Conservation (phyloP, 1,140 invertebrate species). For the Drosophila ambigua region DNA sequence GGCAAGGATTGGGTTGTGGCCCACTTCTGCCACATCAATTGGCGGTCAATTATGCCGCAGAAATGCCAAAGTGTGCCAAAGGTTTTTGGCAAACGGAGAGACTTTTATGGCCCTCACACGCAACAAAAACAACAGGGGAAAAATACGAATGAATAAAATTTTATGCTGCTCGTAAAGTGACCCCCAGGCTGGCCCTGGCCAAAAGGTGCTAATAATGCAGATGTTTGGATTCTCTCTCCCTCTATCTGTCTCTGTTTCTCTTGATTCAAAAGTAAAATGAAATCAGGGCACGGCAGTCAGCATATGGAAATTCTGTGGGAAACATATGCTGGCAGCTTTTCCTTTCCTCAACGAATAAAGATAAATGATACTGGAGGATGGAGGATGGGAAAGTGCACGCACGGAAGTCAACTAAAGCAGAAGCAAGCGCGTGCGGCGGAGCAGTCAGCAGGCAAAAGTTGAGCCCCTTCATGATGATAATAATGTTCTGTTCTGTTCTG, state of each 20-base stretch:
- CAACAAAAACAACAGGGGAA: constrained; percentile 8
- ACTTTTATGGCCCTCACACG: constrained; percentile 38
- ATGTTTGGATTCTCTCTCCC: constrained; percentile 16
- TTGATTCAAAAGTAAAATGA: constrained; percentile 27
- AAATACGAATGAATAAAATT: constrained; percentile 38
- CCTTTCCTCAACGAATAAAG: constrained; percentile 42
- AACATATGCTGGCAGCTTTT: constrained; percentile 62
- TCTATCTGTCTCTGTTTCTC: no score
- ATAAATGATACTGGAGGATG: constrained; percentile 48
- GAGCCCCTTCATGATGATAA: constrained; percentile 37
- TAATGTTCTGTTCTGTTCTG: constrained; percentile 15
- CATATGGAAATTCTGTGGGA: constrained; percentile 49
- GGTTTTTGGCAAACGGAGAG: constrained; percentile 46
- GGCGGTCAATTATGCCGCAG: constrained; percentile 53
- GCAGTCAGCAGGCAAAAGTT: constrained; percentile 56
- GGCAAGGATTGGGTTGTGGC: neutral
- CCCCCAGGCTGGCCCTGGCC: constrained; percentile 16
- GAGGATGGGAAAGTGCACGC: constrained; percentile 50
- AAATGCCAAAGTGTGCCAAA: constrained; percentile 13
- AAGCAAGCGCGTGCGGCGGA: constrained; percentile 20
- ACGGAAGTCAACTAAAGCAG: constrained; percentile 38
- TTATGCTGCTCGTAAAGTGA: constrained; percentile 50
- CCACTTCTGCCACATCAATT: constrained; percentile 34
- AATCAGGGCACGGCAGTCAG: constrained; percentile 45
- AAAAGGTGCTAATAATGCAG: constrained; percentile 42